Percentiles rank a stretch among this genome's conserved stretches.
phyloP scores from a whole-genome alignment of 2,888 invertebrate species.

The Abrostola triplasia region DNA sequence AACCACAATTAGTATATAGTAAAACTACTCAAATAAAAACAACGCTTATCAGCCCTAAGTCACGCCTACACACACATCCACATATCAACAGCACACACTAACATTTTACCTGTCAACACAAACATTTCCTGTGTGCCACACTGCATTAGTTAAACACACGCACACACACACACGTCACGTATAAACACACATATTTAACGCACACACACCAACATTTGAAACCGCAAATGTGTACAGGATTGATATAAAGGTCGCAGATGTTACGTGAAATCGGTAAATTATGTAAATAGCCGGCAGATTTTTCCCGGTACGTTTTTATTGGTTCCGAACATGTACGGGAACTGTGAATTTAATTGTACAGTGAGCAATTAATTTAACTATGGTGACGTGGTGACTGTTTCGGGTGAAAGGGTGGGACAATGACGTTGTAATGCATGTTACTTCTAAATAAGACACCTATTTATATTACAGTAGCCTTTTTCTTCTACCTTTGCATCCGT shows the following conservation, averaged over 20 bases:
- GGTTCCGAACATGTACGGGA: conserved; percentile 35
- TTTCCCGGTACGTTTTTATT: conserved; percentile 43
- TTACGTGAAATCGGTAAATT: conserved; percentile 55
- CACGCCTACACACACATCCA: conserved; percentile 50
- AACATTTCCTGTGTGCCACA: conserved; percentile 57
- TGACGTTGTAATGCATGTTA: conserved; percentile 23
- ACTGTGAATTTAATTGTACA: conserved; percentile 47
- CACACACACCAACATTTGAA: conserved; percentile 44
- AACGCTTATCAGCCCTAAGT: conserved; percentile 55
- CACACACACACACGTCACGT: conserved; percentile 30
- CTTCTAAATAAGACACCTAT: too few species aligned
- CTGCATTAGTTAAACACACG: conserved; percentile 61
- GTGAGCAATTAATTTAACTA: conserved; percentile 51
- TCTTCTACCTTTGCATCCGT: too few species aligned
- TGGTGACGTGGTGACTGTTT: conserved; percentile 2
- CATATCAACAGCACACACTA: conserved; percentile 55
- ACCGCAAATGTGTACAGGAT: conserved; percentile 55
- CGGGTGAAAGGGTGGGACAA: conserved; percentile 9
- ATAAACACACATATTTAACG: conserved; percentile 23
- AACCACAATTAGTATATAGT: neutral
- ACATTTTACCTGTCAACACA: conserved; percentile 64
- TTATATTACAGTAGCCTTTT: too few species aligned
- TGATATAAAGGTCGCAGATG: conserved; percentile 57
- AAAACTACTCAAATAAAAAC: conserved; percentile 3
- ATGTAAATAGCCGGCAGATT: conserved; percentile 43